Percentiles rank a stretch among this genome's conserved stretches.
Conservation (phyloP, 2,113 vertebrate genomes). For the Leiothrix lutea region DNA sequence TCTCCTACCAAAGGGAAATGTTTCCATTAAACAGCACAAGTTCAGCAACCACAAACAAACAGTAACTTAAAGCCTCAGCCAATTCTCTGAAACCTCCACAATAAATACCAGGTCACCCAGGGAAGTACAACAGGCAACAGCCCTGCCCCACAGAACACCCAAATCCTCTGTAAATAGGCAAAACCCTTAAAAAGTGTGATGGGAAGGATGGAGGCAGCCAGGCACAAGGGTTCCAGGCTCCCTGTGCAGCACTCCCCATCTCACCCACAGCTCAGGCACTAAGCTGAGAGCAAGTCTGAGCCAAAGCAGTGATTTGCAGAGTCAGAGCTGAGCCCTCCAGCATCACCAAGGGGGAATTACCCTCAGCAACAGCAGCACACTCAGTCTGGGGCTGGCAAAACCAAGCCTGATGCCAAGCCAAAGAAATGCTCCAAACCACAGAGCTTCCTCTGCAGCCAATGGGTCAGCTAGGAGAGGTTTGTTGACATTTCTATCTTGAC, state of each 20-base stretch:
- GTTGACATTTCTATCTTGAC: not conserved
- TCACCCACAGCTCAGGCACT: not conserved
- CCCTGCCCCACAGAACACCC: not conserved
- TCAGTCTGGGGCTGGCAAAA: not conserved
- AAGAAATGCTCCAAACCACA: not conserved
- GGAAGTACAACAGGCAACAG: not conserved
- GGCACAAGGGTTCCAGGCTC: not conserved
- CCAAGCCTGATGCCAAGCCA: not conserved
- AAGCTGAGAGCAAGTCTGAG: not conserved
- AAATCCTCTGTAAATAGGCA: not conserved
- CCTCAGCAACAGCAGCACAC: fast-evolving
- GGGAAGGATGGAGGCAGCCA: not conserved
- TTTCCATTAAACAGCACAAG: not conserved
- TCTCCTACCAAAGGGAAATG: not conserved
- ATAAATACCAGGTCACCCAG: not conserved
- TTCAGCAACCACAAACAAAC: not conserved
- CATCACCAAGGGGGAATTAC: not conserved
- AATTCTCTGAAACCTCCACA: not conserved
- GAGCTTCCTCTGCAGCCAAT: not conserved
- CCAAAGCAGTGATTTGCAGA: not conserved
- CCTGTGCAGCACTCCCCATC: fast-evolving
- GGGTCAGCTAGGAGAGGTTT: not conserved
- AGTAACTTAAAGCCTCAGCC: not conserved
- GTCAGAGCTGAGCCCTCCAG: not conserved
- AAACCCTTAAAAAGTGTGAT: not conserved